Conservation (phyloP, 2,797 vertebrate species). For the Crocidura indochinensis region DNA sequence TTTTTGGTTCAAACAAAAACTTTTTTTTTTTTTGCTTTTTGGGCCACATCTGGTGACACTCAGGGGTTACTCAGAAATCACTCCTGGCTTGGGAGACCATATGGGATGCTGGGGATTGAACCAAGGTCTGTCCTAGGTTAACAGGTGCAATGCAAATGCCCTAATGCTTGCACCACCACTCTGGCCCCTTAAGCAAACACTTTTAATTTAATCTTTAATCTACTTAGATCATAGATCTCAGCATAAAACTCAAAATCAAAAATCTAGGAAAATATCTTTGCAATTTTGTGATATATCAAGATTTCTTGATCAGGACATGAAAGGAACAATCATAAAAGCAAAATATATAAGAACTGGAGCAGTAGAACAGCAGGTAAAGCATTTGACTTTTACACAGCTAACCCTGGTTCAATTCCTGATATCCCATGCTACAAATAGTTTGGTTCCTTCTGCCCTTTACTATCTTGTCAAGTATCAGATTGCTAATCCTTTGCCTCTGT, state of each 20-base stretch:
- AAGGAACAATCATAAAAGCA: constrained; percentile 51
- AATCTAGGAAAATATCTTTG: constrained; percentile 1
- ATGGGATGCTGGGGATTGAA: no score
- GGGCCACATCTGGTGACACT: no score
- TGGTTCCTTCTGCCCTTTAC: neutral
- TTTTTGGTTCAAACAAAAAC: neutral
- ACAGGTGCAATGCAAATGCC: no score
- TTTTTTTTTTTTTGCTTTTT: neutral
- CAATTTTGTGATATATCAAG: neutral
- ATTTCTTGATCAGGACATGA: constrained; percentile 13
- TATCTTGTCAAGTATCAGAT: neutral
- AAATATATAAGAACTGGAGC: neutral
- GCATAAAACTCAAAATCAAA: constrained; percentile 45
- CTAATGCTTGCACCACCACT: no score
- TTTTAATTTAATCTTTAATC: neutral
- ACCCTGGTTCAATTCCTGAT: no score
- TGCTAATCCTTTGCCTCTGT: constrained; percentile 21
- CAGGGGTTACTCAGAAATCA: no score
- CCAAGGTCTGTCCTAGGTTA: no score
- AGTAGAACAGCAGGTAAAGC: no score
- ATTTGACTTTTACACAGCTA: no score
- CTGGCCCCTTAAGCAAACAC: neutral
- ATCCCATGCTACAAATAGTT: no score
- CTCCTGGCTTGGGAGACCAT: no score
- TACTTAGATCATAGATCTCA: constrained; percentile 25